Evolutionary conservation across 2,113 vertebrate genomes (phyloP).

Genomic region (Pogona vitticeps): DNA sequence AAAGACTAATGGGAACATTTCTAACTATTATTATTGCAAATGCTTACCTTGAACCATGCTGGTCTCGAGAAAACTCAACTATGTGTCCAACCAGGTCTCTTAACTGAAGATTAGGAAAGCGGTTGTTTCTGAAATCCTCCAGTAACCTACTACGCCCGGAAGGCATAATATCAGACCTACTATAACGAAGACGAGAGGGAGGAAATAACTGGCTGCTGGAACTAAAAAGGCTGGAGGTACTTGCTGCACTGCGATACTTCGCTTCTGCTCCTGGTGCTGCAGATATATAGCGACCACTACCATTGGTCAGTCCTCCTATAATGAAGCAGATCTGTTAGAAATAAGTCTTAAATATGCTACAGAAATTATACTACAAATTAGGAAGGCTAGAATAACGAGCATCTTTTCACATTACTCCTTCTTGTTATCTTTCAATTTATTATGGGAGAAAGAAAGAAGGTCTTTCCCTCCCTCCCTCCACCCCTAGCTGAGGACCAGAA

Average conservation of each 20-base stretch:
- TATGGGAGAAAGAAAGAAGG: constrained; percentile 46
- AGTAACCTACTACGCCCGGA: constrained; percentile 92
- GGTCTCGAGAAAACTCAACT: constrained; percentile 97
- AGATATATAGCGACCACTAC: constrained; percentile 96
- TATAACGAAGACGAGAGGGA: constrained; percentile 92
- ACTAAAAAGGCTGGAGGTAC: constrained; percentile 92
- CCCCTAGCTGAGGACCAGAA: constrained; percentile 36
- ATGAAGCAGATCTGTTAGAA: constrained; percentile 77
- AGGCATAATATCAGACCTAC: constrained; percentile 95
- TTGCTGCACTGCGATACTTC: constrained; percentile 89
- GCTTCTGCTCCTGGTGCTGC: constrained; percentile 97
- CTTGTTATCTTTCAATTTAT: neutral
- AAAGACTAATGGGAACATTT: neutral
- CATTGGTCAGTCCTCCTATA: constrained; percentile 94
- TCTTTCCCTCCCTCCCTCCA: neutral
- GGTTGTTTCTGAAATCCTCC: constrained; percentile 97
- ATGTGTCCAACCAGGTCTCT: constrained; percentile 95
- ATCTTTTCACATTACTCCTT: constrained; percentile 37
- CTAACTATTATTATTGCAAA: neutral
- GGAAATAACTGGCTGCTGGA: constrained; percentile 97
- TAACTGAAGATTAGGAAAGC: constrained; percentile 95
- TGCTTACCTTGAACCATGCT: constrained; percentile 93
- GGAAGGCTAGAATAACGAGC: constrained; percentile 48
- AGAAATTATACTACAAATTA: constrained; percentile 56
- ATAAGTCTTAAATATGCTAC: neutral